A percentile compares a stretch with the other conserved stretches of the same genome.
phyloP scores from a whole-genome alignment of 2,113 vertebrate genomes.

The Poeciliopsis prolifica region DNA sequence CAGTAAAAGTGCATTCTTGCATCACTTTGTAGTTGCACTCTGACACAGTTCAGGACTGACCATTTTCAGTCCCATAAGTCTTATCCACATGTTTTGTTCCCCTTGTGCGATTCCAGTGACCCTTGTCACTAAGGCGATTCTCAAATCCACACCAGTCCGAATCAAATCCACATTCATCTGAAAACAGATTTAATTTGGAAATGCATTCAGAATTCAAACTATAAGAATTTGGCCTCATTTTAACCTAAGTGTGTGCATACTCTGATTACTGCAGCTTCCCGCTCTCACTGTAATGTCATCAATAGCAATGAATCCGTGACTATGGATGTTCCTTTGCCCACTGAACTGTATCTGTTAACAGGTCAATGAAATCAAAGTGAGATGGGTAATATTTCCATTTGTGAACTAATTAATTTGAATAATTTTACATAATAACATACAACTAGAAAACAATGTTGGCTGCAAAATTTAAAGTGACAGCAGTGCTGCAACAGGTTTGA shows the following conservation, averaged over 20 bases:
- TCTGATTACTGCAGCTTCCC: slow-evolving; percentile 63
- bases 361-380: neutral
- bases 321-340: slow-evolving; percentile 57
- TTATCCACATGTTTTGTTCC: slow-evolving; percentile 70
- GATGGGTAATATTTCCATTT: neutral
- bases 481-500: neutral
- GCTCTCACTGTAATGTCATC: slow-evolving; percentile 76
- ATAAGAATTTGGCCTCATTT: neutral
- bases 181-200: slow-evolving; percentile 5
- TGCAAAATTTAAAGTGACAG: neutral
- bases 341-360: slow-evolving; percentile 66
- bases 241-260: slow-evolving; percentile 46
- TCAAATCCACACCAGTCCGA: slow-evolving; percentile 69
- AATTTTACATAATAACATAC: neutral
- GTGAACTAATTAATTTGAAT: neutral
- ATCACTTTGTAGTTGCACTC: neutral
- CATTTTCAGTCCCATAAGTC: slow-evolving; percentile 73
- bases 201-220: neutral
- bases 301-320: slow-evolving; percentile 76
- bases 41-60: slow-evolving; percentile 46
- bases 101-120: slow-evolving; percentile 60
- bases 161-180: slow-evolving; percentile 78
- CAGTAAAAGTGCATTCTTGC: neutral
- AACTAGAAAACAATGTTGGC: neutral
- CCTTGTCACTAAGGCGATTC: slow-evolving; percentile 38